phyloP scores from a whole-genome alignment of 2,888 invertebrate species.

The Euplexia lucipara region DNA sequence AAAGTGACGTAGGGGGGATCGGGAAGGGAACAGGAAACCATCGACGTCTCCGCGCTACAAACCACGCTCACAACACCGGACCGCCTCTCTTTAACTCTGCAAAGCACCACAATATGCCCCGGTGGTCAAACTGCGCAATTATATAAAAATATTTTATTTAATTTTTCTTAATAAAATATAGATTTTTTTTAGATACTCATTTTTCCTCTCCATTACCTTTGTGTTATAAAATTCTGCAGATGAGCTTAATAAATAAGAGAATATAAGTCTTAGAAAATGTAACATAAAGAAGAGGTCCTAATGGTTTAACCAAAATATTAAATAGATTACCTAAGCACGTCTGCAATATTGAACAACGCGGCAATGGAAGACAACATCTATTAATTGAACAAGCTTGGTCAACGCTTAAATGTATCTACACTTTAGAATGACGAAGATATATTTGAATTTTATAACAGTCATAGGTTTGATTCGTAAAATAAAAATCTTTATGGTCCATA shows the following conservation, averaged over 20 bases:
- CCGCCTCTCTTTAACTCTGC: conserved; percentile 73
- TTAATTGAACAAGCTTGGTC: conserved; percentile 66
- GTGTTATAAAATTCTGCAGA: conserved; percentile 38
- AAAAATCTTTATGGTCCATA: conserved; percentile 66
- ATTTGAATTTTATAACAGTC: conserved; percentile 55
- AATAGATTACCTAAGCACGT: conserved; percentile 51
- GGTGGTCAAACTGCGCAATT: conserved; percentile 83
- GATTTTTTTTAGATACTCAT: conserved; percentile 51
- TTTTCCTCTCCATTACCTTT: conserved; percentile 24
- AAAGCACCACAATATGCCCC: conserved; percentile 87
- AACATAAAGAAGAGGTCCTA: conserved; percentile 54
- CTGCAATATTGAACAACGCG: conserved; percentile 46
- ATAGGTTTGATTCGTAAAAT: conserved; percentile 63
- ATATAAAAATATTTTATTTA: conserved; percentile 69
- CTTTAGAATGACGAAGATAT: conserved; percentile 62
- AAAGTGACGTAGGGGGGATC: conserved; percentile 31
- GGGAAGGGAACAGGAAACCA: conserved; percentile 45
- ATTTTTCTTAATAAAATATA: conserved; percentile 65
- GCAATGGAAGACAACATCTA: conserved; percentile 46
- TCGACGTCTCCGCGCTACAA: conserved; percentile 59
- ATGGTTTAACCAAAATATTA: conserved; percentile 46
- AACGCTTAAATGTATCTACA: conserved; percentile 63
- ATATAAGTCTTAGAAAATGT: conserved; percentile 56
- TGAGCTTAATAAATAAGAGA: conserved; percentile 49
- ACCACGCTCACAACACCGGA: conserved; percentile 80